A percentile compares a stretch with the other conserved stretches of the same genome.
Conservation (phyloP, 53 echinoderm and acorn worm genomes). For the Luidia sarsii region DNA sequence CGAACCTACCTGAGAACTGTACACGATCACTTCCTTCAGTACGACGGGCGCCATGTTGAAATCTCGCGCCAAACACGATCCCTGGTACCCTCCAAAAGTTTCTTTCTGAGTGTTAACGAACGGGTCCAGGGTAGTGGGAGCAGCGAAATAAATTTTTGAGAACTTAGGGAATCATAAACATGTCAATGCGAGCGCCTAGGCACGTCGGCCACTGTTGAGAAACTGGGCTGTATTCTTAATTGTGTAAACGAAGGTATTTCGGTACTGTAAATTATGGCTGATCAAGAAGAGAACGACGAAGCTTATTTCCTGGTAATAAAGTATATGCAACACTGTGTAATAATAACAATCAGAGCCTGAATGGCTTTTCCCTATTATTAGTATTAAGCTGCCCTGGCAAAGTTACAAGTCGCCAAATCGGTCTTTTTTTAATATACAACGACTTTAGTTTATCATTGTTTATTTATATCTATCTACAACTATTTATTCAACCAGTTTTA, state of each 20-base stretch:
- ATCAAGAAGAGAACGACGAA: constrained; percentile 65
- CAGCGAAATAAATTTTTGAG: constrained; percentile 36
- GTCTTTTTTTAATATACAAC: no score
- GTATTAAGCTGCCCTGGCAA: no score
- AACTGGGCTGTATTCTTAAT: no score
- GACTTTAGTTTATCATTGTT: no score
- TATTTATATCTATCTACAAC: no score
- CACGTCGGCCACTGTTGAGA: no score
- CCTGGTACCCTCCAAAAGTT: neutral
- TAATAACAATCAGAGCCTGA: neutral
- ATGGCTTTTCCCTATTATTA: no score
- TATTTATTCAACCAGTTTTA: no score
- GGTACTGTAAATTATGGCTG: constrained; percentile 21
- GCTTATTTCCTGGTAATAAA: constrained; percentile 78
- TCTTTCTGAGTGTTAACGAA: neutral
- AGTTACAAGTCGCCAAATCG: no score
- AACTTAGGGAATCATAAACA: constrained; percentile 13
- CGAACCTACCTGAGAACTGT: constrained; percentile 79
- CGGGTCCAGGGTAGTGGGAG: neutral
- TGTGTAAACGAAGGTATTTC: neutral
- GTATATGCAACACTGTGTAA: neutral
- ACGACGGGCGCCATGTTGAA: constrained; percentile 79
- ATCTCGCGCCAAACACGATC: constrained; percentile 46
- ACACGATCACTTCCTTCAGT: constrained; percentile 79
- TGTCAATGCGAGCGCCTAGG: neutral